These are phyloP conservation scores for Diploptera punctata DNA, from an alignment of 2,888 invertebrate species.

Conservation along the genomic window DNA sequence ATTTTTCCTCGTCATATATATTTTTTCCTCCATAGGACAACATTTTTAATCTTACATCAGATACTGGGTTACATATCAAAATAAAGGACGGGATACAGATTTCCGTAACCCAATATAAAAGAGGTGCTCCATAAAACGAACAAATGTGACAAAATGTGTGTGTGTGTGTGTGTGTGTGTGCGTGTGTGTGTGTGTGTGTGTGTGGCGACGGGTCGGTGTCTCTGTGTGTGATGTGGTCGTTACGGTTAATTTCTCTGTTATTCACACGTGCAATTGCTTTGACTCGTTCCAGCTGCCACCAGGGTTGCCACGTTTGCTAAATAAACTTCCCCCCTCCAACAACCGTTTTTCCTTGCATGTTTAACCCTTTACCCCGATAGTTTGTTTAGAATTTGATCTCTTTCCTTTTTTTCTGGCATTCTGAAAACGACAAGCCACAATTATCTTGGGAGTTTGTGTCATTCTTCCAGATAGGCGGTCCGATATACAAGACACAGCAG, in stretches of 20 bases:
- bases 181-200: background rate
- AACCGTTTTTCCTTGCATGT: background rate
- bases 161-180: background rate
- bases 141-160: background rate
- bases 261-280: conserved; percentile 25
- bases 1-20: too few species aligned
- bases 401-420: conserved; percentile 10
- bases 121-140: background rate
- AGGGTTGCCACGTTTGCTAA: conserved; percentile 22
- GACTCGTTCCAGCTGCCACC: conserved; percentile 22
- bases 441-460: conserved; percentile 4
- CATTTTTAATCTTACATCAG: too few species aligned
- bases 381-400: background rate
- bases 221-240: background rate
- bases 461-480: conserved; percentile 9
- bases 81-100: too few species aligned
- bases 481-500: background rate
- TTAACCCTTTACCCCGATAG: background rate
- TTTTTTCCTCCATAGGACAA: too few species aligned
- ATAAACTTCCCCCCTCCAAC: conserved; percentile 26
- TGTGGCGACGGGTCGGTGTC: too few species aligned
- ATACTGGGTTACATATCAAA: too few species aligned
- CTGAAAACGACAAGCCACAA: conserved; percentile 18
- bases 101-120: background rate
- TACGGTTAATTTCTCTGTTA: conserved; percentile 26